Evolutionary conservation across 2,888 invertebrate genomes (phyloP).

Genomic region (Ditula angustiorana): DNA sequence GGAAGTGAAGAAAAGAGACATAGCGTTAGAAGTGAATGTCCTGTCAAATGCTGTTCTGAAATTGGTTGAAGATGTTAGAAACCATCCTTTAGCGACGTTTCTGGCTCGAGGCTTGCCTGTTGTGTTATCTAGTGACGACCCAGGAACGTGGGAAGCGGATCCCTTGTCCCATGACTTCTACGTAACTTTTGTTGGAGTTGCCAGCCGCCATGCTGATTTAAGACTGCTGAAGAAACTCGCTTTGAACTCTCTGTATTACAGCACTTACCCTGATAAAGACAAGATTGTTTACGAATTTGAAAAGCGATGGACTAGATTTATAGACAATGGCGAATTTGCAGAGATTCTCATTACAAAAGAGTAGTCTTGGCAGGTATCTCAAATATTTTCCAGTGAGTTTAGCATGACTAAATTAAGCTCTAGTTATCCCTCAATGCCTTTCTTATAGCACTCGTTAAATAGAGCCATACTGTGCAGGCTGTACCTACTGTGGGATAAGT

Average conservation of each 20-base stretch:
- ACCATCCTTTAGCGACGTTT: conserved; percentile 89
- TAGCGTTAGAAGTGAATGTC: conserved; percentile 92
- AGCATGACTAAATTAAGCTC: too few relatives aligned
- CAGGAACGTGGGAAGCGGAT: conserved; percentile 90
- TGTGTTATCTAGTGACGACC: conserved; percentile 92
- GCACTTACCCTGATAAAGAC: conserved; percentile 81
- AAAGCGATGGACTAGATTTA: conserved; percentile 73
- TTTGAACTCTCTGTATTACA: conserved; percentile 90
- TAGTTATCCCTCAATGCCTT: too few relatives aligned
- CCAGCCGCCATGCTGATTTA: conserved; percentile 89
- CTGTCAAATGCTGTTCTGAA: conserved; percentile 92
- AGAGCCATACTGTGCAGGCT: too few relatives aligned
- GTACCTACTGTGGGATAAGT: too few relatives aligned
- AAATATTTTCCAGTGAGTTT: background rate
- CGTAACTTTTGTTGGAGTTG: conserved; percentile 91
- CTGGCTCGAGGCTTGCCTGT: conserved; percentile 89
- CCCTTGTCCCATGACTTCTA: conserved; percentile 93
- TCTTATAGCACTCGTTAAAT: too few relatives aligned
- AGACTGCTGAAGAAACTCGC: conserved; percentile 90
- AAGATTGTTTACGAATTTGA: conserved; percentile 70
- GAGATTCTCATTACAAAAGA: conserved; percentile 18
- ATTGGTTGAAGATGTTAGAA: conserved; percentile 89
- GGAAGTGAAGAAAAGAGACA: conserved; percentile 84
- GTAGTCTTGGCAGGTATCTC: background rate
- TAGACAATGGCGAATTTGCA: conserved; percentile 53